These are phyloP conservation scores for Colistium nudipinnis DNA, from an alignment of 2,113 vertebrate genomes.

Conservation along the genomic window DNA sequence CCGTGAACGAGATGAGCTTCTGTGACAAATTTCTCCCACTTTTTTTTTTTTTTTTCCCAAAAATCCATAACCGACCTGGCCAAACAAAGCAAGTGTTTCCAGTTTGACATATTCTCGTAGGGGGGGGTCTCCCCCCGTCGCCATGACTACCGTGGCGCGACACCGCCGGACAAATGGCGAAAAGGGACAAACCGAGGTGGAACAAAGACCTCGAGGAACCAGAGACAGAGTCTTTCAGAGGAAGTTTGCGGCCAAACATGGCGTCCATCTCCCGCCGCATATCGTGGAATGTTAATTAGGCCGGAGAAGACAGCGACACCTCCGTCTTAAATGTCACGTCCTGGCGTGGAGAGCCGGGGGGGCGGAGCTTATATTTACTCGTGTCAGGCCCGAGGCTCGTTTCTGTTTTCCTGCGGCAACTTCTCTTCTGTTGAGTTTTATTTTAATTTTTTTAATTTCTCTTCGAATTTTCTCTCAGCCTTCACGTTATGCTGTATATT, in stretches of 20 bases:
- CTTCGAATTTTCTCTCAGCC: constrained; percentile 43
- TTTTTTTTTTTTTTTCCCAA: too few relatives aligned
- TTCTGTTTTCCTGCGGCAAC: constrained; percentile 53
- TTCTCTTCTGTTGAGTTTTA: constrained; percentile 50
- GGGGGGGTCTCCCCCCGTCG: constrained; percentile 52
- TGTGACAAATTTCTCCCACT: constrained; percentile 30
- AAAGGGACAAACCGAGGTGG: constrained; percentile 66
- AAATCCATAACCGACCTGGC: constrained; percentile 28
- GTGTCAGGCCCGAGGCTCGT: constrained; percentile 49
- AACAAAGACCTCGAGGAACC: constrained; percentile 64
- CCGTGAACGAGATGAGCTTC: not conserved
- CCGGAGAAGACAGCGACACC: constrained; percentile 52
- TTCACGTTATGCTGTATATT: constrained; percentile 57
- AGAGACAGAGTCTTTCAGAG: constrained; percentile 17
- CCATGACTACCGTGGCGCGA: constrained; percentile 74
- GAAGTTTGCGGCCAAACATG: constrained; percentile 36
- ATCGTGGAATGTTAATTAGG: constrained; percentile 71
- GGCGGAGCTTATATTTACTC: constrained; percentile 16
- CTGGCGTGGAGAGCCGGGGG: constrained; percentile 31
- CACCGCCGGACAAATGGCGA: constrained; percentile 60
- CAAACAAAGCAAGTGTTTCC: constrained; percentile 33
- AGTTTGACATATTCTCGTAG: constrained; percentile 47
- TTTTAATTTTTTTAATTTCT: constrained; percentile 38
- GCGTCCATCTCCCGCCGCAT: constrained; percentile 49
- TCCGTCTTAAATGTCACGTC: constrained; percentile 69